Percentiles rank a stretch among this genome's conserved stretches.
Evolutionary conservation across 1,140 invertebrate genomes (phyloP).

Genomic region (Cyclargus thomasi): DNA sequence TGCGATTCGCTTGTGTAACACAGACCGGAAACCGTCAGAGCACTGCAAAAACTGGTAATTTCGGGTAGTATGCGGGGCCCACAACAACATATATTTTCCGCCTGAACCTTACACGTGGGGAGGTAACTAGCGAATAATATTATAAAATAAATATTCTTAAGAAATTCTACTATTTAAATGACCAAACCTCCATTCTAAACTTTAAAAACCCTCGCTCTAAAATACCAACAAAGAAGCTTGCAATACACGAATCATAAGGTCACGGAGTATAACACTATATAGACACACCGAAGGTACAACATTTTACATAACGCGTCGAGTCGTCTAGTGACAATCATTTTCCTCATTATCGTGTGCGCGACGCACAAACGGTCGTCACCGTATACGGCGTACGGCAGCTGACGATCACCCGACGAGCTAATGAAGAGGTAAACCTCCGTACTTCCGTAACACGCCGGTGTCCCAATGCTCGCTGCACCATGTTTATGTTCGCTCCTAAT

Average conservation of each 20-base stretch:
- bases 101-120: too few relatives aligned
- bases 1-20: too few relatives aligned
- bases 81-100: too few relatives aligned
- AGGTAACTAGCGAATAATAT: too few relatives aligned
- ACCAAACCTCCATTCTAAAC: too few relatives aligned
- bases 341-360: neutral
- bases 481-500: neutral
- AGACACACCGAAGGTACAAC: neutral
- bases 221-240: neutral
- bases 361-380: neutral
- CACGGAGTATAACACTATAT: too few relatives aligned
- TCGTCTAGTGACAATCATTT: neutral
- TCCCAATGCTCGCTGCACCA: neutral
- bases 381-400: neutral
- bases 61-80: too few relatives aligned
- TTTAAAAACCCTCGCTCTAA: neutral
- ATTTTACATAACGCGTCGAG: neutral
- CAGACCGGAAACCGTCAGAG: too few relatives aligned
- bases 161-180: too few relatives aligned
- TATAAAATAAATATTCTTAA: too few relatives aligned
- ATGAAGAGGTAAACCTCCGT: neutral
- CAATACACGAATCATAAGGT: neutral
- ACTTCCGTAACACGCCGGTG: neutral
- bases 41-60: too few relatives aligned
- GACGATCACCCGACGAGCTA: neutral